Evolutionary conservation across 2,113 vertebrate species (phyloP).

Genomic region (Maccullochella peelii): DNA sequence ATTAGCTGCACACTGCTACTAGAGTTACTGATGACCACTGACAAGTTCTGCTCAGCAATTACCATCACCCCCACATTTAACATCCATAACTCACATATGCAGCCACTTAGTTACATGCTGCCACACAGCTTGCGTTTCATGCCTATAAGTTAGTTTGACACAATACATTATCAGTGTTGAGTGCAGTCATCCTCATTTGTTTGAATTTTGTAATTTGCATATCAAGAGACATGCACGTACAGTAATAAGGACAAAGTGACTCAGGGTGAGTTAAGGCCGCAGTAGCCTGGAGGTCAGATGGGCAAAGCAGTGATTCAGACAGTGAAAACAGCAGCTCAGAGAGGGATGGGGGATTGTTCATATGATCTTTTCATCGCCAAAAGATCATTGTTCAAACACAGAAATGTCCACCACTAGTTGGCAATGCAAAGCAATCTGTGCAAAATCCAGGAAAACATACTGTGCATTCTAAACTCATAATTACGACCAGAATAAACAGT

Average conservation of each 20-base stretch:
- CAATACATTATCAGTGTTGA: slow-evolving; percentile 25
- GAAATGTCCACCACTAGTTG: neutral
- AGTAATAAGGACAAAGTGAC: slow-evolving; percentile 17
- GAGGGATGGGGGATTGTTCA: too few relatives aligned
- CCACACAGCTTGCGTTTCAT: slow-evolving; percentile 13
- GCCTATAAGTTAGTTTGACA: slow-evolving; percentile 39
- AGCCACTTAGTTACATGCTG: slow-evolving; percentile 15
- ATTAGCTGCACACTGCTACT: slow-evolving; percentile 20
- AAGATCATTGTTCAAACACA: neutral
- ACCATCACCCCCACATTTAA: neutral
- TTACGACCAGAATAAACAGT: too few relatives aligned
- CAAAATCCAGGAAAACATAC: neutral
- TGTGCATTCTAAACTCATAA: too few relatives aligned
- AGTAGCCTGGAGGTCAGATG: slow-evolving; percentile 34
- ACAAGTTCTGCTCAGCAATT: slow-evolving; percentile 50
- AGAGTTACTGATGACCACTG: slow-evolving; percentile 31
- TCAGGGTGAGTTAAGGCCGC: slow-evolving; percentile 43
- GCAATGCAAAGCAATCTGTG: neutral
- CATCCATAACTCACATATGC: slow-evolving; percentile 13
- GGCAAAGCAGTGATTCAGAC: slow-evolving; percentile 25
- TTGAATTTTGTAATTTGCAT: slow-evolving; percentile 41
- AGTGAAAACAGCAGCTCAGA: slow-evolving; percentile 5
- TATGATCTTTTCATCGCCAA: neutral
- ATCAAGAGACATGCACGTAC: slow-evolving; percentile 22
- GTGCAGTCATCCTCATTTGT: slow-evolving; percentile 17